Evolutionary conservation across 2,888 invertebrate species (phyloP), one percentile per base, ranked within the genome.

Genomic region (Psococerastis gibbosa): DNA sequence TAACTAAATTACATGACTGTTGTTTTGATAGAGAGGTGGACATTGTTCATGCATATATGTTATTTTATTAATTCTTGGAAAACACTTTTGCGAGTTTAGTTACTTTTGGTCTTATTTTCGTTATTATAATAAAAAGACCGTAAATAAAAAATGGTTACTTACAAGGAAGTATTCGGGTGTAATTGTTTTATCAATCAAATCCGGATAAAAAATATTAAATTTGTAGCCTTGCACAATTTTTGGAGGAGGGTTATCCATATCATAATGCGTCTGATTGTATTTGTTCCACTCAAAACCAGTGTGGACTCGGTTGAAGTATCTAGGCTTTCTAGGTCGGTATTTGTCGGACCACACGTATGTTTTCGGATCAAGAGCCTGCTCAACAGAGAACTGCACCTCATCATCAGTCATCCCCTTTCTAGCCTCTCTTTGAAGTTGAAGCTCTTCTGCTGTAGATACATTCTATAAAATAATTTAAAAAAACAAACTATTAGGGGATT

Each of bases 231-330:
- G 98, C 1, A 99, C 98, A 57, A 98, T 95, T 68, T 99, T 99
- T 1, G 98, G 98, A 6, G 98, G 98, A 42, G 98, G 98, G 67
- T 99, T 98, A 63, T 99, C 98, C 82, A 97, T 92, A 62, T 98
- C 98, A 64, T 99, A 99, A 66, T 98, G 98, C 2, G 98, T 98
- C 66, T 98, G 98, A 66, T 99, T 99, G 66, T 99, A 99, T 63
- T 99, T 98, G 67, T 98, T 98, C 98, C 98, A 99, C 58, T 99
- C 98, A 64, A 98, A 99, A 13, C 98, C 98, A 1, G 88, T 88
- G 59, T 88, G 88, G 3, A 88, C 88, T 45, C 87, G 62, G 68
- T 99, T 99, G 66, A 98, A 95, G 65, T 98, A 99, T 16, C 97
- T 65, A 1, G 98, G 98, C 58, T 98, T 98, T 38, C 97, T 65